These are phyloP conservation scores for Drosophila anomalata DNA, from an alignment of 2,888 invertebrate genomes.

Conservation along the genomic window DNA sequence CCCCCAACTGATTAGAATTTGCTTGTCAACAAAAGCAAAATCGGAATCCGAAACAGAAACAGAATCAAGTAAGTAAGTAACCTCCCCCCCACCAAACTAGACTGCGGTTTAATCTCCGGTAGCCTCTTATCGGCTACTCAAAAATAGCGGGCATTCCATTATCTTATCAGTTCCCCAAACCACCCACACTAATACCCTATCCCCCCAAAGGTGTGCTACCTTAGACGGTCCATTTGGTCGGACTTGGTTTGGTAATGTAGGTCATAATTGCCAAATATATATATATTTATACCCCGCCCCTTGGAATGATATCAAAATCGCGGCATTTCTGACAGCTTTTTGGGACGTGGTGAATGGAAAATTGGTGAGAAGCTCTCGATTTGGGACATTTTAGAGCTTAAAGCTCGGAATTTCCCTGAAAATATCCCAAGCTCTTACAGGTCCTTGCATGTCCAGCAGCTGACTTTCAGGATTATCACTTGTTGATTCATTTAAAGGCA, in stretches of 20 bases:
- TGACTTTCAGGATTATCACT: not conserved
- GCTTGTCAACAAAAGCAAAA: slow-evolving; percentile 10
- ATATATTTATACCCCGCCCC: slow-evolving; percentile 7
- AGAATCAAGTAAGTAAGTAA: not conserved
- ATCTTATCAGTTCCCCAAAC: not conserved
- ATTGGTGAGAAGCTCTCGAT: slow-evolving; percentile 8
- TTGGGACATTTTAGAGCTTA: not conserved
- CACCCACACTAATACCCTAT: not conserved
- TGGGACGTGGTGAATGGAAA: slow-evolving; percentile 18
- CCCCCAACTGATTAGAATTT: slow-evolving; percentile 42
- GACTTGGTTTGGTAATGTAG: slow-evolving; percentile 27
- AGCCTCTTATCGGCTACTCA: slow-evolving; percentile 32
- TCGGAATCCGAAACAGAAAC: not conserved
- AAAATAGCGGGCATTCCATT: slow-evolving; percentile 16
- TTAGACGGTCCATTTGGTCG: slow-evolving; percentile 2
- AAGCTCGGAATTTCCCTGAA: not conserved
- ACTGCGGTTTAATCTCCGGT: slow-evolving; percentile 29
- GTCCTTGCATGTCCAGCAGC: not conserved
- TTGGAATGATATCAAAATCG: not conserved
- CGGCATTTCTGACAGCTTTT: slow-evolving; percentile 49
- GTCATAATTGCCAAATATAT: slow-evolving; percentile 30
- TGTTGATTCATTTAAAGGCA: not conserved
- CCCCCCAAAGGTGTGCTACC: slow-evolving; percentile 12
- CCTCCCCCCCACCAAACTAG: not conserved
- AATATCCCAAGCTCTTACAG: not conserved